These are phyloP conservation scores for Drosophila neocordata DNA, from an alignment of 1,140 invertebrate species.

Conservation along the genomic window DNA sequence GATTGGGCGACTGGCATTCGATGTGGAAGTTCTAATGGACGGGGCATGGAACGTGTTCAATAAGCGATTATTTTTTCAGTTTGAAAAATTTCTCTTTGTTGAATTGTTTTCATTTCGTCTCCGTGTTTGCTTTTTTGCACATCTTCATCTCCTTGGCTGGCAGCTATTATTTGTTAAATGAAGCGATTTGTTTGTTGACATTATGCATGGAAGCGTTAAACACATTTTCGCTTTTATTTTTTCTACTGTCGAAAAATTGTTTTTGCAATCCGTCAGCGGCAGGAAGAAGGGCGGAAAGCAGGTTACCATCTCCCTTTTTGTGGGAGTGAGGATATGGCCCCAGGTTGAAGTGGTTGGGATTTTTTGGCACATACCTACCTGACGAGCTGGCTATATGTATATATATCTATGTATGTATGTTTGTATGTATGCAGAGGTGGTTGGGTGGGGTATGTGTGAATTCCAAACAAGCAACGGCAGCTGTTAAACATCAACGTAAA, in stretches of 20 bases:
- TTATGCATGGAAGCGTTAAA: constrained; percentile 75
- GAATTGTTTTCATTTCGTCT: constrained; percentile 64
- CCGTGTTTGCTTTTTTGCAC: constrained; percentile 50
- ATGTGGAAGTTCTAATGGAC: constrained; percentile 28
- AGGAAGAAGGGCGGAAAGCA: neutral
- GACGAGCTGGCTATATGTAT: constrained; percentile 23
- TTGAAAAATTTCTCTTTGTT: constrained; percentile 54
- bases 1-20: neutral
- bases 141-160: constrained; percentile 37
- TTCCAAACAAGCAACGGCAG: constrained; percentile 65
- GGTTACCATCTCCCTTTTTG: too few species aligned
- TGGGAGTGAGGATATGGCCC: constrained; percentile 27
- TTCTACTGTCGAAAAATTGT: constrained; percentile 73
- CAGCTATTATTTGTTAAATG: constrained; percentile 81
- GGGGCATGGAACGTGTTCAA: constrained; percentile 67
- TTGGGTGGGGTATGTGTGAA: constrained; percentile 62
- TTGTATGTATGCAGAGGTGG: neutral
- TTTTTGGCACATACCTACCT: constrained; percentile 50
- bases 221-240: constrained; percentile 80
- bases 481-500: constrained; percentile 40
- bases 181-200: constrained; percentile 81
- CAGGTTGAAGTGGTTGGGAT: constrained; percentile 58
- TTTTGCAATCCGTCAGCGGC: constrained; percentile 44
- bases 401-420: neutral
- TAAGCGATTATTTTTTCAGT: constrained; percentile 80